phyloP scores from a whole-genome alignment of 2,113 vertebrate species.

The Malurus melanocephalus region DNA sequence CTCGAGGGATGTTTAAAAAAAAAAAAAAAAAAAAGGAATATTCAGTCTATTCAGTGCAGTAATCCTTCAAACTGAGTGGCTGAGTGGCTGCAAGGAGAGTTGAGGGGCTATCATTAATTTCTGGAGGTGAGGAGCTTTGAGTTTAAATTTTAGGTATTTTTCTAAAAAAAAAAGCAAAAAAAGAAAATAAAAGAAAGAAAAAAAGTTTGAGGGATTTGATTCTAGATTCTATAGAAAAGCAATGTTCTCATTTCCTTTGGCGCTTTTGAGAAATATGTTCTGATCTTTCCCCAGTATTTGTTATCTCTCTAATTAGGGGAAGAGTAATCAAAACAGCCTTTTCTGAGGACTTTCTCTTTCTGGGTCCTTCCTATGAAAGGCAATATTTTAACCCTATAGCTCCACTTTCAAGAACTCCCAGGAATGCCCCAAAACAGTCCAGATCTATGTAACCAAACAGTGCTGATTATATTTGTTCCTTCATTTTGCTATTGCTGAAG shows the following conservation, averaged over 20 bases:
- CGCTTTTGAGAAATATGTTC: background rate
- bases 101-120: background rate
- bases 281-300: background rate
- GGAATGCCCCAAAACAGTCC: background rate
- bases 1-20: rapidly evolving
- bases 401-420: background rate
- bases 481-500: slow-evolving; percentile 15
- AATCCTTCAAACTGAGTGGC: background rate
- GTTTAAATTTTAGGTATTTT: background rate
- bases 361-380: background rate
- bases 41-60: rapidly evolving
- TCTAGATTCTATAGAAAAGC: background rate
- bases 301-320: background rate
- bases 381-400: background rate
- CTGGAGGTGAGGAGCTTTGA: background rate
- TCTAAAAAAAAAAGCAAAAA: background rate
- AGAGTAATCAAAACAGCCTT: background rate
- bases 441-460: background rate
- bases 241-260: background rate
- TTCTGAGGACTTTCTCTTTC: background rate
- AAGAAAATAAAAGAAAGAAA: too few species aligned
- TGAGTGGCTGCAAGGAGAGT: background rate
- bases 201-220: background rate
- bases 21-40: background rate
- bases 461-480: background rate